phyloP scores from a whole-genome alignment of 2,888 invertebrate genomes.

The Epicampocera succincta region DNA sequence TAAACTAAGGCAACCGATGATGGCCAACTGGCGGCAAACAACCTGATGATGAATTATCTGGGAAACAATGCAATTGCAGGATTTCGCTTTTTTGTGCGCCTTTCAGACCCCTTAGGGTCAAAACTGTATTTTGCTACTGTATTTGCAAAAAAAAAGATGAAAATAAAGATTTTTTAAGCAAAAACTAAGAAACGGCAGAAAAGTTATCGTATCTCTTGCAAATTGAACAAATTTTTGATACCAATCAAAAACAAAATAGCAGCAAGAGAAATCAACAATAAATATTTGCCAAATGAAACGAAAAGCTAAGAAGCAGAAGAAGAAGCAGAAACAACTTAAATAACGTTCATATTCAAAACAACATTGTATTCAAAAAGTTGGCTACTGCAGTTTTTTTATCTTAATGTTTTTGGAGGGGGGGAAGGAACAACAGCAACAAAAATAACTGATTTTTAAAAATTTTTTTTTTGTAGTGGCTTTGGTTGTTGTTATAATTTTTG shows the following conservation, averaged over 20 bases:
- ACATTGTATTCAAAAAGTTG: constrained; percentile 76
- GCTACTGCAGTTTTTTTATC: constrained; percentile 78
- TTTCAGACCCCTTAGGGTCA: constrained; percentile 69
- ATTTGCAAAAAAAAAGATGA: constrained; percentile 63
- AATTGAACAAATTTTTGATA: constrained; percentile 69
- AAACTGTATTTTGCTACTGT: constrained; percentile 70
- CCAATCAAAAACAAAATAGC: constrained; percentile 62
- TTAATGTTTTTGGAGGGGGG: constrained; percentile 68
- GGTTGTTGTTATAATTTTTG: constrained; percentile 36
- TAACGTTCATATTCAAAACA: constrained; percentile 65
- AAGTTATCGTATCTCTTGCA: constrained; percentile 57
- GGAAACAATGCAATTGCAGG: constrained; percentile 55
- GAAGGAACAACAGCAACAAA: no score
- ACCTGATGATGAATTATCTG: constrained; percentile 67
- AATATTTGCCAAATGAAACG: constrained; percentile 35
- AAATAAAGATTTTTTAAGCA: constrained; percentile 62
- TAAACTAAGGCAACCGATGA: constrained; percentile 5
- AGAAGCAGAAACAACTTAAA: neutral
- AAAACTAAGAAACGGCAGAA: constrained; percentile 40
- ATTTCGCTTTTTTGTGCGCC: constrained; percentile 22
- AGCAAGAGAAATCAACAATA: constrained; percentile 45
- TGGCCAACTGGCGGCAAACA: neutral
- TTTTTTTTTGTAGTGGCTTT: constrained; percentile 30
- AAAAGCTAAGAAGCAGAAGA: no score
- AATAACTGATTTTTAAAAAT: constrained; percentile 56